Evolutionary conservation across 2,113 vertebrate species (phyloP).

Genomic region (Alaudala cheleensis): DNA sequence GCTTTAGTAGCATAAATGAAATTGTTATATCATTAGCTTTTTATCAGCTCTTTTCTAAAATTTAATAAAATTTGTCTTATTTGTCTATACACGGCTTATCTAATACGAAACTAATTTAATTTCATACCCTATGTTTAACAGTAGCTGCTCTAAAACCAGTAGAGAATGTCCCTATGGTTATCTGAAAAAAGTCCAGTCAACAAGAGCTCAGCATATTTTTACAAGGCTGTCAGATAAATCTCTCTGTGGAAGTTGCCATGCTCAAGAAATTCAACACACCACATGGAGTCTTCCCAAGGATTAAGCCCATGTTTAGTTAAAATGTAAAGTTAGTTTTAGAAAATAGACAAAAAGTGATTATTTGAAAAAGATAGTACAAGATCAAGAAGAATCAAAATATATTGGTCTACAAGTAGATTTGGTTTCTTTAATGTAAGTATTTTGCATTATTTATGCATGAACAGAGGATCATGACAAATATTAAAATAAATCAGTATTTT

Average conservation of each 20-base stretch:
- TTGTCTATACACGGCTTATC: neutral
- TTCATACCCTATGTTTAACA: neutral
- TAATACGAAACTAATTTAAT: slow-evolving; percentile 36
- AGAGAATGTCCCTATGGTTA: neutral
- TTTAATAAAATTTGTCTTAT: slow-evolving; percentile 1
- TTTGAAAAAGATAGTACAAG: neutral
- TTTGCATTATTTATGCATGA: neutral
- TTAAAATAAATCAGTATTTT: slow-evolving; percentile 24
- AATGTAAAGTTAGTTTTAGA: slow-evolving; percentile 43
- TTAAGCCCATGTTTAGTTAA: slow-evolving; percentile 56
- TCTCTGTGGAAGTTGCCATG: slow-evolving; percentile 38
- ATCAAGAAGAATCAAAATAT: slow-evolving; percentile 6
- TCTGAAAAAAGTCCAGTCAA: slow-evolving; percentile 38
- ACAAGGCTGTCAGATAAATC: slow-evolving; percentile 47
- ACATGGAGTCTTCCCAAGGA: slow-evolving; percentile 48
- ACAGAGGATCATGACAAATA: neutral
- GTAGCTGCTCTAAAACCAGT: neutral
- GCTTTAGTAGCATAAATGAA: neutral
- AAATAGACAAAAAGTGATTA: slow-evolving; percentile 37
- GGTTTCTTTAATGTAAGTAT: neutral
- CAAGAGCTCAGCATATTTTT: slow-evolving; percentile 52
- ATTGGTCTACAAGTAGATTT: slow-evolving; percentile 23
- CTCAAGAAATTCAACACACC: slow-evolving; percentile 57
- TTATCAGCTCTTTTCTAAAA: neutral
- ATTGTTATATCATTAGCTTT: neutral